Conservation (phyloP, 1,140 invertebrate species). For the Heliconius eleuchia region DNA sequence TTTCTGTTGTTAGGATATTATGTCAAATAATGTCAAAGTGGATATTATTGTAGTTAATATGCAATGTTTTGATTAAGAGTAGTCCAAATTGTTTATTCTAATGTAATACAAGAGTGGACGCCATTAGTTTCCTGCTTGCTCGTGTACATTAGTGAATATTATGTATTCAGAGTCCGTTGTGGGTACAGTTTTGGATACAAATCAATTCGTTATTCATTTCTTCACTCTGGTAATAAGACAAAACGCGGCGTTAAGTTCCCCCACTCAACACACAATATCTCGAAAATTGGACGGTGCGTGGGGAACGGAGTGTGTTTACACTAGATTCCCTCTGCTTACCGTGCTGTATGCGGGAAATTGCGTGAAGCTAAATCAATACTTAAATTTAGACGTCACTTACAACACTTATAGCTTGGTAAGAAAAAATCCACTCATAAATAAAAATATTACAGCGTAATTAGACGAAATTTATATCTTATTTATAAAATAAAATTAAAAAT, state of each 20-base stretch:
- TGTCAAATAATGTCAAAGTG: neutral
- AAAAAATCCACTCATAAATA: neutral
- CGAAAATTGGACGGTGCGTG: too few relatives aligned
- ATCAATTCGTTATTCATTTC: too few relatives aligned
- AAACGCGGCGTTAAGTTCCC: too few relatives aligned
- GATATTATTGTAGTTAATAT: neutral
- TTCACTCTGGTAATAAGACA: too few relatives aligned
- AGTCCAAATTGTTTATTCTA: neutral
- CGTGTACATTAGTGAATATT: constrained; percentile 10
- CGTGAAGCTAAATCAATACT: too few relatives aligned
- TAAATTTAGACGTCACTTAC: neutral
- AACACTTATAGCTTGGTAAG: neutral
- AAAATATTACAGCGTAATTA: neutral
- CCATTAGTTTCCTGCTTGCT: constrained; percentile 20
- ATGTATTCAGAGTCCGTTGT: neutral
- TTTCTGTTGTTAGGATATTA: constrained; percentile 9
- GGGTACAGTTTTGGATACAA: too few relatives aligned
- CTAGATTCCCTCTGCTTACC: too few relatives aligned
- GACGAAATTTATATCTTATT: neutral
- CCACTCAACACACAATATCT: too few relatives aligned
- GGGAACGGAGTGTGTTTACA: too few relatives aligned
- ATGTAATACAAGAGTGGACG: constrained; percentile 4
- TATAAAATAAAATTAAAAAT: neutral
- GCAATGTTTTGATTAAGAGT: neutral
- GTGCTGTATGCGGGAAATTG: too few relatives aligned